Evolutionary conservation across 2,888 invertebrate genomes (phyloP).

Genomic region (Congeria kusceri): DNA sequence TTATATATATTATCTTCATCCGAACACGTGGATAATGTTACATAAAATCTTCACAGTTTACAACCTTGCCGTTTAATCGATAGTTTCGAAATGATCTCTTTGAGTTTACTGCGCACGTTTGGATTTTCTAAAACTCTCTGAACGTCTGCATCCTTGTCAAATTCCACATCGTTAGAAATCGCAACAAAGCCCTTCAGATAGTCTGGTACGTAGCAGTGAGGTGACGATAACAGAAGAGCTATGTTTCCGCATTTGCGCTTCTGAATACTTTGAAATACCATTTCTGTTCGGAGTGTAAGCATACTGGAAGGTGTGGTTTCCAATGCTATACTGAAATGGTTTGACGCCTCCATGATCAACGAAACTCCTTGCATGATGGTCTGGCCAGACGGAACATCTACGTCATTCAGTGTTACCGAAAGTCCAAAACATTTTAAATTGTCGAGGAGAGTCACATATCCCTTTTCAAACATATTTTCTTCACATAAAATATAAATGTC

Average conservation of each 20-base stretch:
- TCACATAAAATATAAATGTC: constrained; percentile 42
- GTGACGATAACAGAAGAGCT: neutral
- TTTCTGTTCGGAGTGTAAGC: neutral
- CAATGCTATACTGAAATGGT: constrained; percentile 28
- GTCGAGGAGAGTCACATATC: neutral
- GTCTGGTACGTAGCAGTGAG: too few relatives aligned
- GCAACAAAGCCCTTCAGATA: too few relatives aligned
- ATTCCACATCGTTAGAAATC: too few relatives aligned
- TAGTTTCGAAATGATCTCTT: too few relatives aligned
- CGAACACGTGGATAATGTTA: too few relatives aligned
- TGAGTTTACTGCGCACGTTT: too few relatives aligned
- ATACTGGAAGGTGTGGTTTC: neutral
- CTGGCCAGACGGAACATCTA: constrained; percentile 2
- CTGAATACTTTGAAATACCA: neutral
- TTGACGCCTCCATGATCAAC: constrained; percentile 11
- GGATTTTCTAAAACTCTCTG: too few relatives aligned
- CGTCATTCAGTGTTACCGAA: constrained; percentile 25
- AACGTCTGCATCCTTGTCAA: too few relatives aligned
- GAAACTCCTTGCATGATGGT: constrained; percentile 8
- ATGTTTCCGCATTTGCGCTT: constrained; percentile 17
- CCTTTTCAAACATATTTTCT: neutral
- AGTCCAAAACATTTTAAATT: constrained; percentile 8
- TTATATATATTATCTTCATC: too few relatives aligned
- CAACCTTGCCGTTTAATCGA: too few relatives aligned
- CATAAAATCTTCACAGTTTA: too few relatives aligned